Percentiles rank a stretch among this genome's conserved stretches.
These are phyloP conservation scores for Andrena haemorrhoa DNA, from an alignment of 2,888 invertebrate species.

Conservation along the genomic window DNA sequence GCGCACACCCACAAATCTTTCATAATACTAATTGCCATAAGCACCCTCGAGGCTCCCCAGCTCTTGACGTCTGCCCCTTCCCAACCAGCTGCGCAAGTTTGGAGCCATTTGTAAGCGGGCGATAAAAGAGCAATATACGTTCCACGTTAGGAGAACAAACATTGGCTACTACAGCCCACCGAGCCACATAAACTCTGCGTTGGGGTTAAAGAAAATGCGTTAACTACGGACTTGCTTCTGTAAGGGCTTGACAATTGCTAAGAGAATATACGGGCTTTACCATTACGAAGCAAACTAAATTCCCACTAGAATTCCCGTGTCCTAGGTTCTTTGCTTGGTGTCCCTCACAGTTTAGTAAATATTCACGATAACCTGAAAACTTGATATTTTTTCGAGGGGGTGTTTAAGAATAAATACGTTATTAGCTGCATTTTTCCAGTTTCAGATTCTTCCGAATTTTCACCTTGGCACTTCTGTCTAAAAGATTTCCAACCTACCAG, in stretches of 20 bases:
- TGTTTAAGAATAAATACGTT: no score
- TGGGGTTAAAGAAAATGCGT: constrained; percentile 49
- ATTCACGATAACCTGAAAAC: no score
- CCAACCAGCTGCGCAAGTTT: constrained; percentile 45
- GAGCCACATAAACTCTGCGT: constrained; percentile 33
- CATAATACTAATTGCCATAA: constrained; percentile 51
- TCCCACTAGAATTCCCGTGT: constrained; percentile 10
- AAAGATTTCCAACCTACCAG: no score
- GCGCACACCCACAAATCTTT: constrained; percentile 40
- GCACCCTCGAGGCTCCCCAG: constrained; percentile 39
- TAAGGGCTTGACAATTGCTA: constrained; percentile 58
- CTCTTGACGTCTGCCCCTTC: constrained; percentile 10
- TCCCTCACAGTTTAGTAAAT: no score
- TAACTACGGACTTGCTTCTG: not conserved
- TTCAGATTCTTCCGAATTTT: no score
- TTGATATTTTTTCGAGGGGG: no score
- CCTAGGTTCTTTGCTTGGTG: constrained; percentile 7
- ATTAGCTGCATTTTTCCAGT: no score
- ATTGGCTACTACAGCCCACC: constrained; percentile 36
- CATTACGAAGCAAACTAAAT: constrained; percentile 28
- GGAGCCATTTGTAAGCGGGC: constrained; percentile 56
- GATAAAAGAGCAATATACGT: constrained; percentile 55
- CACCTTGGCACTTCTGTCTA: no score
- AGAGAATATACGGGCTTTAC: constrained; percentile 32
- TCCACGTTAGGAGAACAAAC: constrained; percentile 51